A percentile compares a stretch with the other conserved stretches of the same genome.
Evolutionary conservation across 2,113 vertebrate species (phyloP).

Genomic region (Rhombomys opimus): DNA sequence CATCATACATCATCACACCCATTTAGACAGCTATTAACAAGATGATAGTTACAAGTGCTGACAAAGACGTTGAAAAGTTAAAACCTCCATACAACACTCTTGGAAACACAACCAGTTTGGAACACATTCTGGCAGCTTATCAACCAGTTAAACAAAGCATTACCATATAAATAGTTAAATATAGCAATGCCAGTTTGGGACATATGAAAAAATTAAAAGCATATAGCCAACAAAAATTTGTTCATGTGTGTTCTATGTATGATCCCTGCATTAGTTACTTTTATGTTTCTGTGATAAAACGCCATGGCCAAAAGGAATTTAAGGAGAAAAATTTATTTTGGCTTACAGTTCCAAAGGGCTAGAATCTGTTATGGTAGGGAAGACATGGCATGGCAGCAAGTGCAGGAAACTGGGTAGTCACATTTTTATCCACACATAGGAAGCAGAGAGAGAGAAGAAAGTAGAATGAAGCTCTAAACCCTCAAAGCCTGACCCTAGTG

Average conservation of each 20-base stretch:
- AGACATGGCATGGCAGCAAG: neutral
- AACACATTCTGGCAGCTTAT: neutral
- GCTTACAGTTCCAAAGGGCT: neutral
- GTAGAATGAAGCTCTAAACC: too few relatives aligned
- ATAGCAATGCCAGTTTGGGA: neutral
- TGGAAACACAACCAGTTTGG: neutral
- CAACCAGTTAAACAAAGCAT: neutral
- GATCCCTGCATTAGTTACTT: neutral
- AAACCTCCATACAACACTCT: neutral
- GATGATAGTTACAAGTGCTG: neutral
- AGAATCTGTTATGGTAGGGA: neutral
- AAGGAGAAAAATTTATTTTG: neutral
- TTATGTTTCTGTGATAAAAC: neutral
- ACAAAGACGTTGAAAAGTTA: neutral
- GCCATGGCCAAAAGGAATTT: neutral
- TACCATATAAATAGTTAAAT: neutral
- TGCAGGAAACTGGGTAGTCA: neutral
- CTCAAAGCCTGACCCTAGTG: neutral
- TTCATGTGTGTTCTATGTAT: neutral
- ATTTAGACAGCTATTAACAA: neutral
- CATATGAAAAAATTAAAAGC: neutral
- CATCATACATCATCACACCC: neutral
- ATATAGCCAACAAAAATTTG: neutral
- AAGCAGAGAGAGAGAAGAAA: neutral
- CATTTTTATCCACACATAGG: neutral